phyloP scores from a whole-genome alignment of 2,113 vertebrate species.

The Rhea americana region DNA sequence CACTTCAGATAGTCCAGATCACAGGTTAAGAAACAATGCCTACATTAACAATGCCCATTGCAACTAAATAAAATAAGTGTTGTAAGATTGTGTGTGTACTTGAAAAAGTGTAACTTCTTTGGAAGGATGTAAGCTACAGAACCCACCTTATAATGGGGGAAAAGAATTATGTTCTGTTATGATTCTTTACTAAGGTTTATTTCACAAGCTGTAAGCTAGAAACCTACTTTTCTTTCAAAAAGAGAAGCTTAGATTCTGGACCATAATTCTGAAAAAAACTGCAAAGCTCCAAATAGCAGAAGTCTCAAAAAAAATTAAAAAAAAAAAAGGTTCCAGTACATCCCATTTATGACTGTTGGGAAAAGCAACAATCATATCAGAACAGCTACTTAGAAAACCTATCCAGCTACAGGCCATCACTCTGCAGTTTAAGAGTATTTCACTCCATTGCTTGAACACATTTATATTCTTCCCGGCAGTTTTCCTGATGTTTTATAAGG shows the following conservation, averaged over 20 bases:
- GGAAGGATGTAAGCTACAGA: not conserved
- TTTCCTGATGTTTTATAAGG: conserved; percentile 65
- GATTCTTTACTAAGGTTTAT: not conserved
- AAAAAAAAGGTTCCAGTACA: not conserved
- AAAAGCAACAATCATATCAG: conserved; percentile 23
- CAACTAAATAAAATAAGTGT: not conserved
- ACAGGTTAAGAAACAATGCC: not conserved
- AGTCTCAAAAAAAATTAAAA: not conserved
- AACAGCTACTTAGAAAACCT: conserved; percentile 38
- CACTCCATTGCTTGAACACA: conserved; percentile 35
- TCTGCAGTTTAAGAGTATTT: conserved; percentile 52
- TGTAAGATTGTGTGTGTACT: accelerated
- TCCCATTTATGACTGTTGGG: conserved; percentile 1
- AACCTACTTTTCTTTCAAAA: not conserved
- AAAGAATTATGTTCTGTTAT: too few relatives aligned
- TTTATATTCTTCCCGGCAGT: conserved; percentile 61
- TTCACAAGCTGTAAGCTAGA: not conserved
- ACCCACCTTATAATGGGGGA: not conserved
- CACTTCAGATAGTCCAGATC: not conserved
- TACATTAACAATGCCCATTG: accelerated
- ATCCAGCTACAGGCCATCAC: conserved; percentile 31
- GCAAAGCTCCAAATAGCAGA: not conserved
- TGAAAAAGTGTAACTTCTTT: not conserved
- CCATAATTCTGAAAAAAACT: not conserved
- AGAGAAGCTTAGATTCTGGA: not conserved